Evolutionary conservation across 1,140 invertebrate genomes (phyloP).

Genomic region (Glossosoma conforme): DNA sequence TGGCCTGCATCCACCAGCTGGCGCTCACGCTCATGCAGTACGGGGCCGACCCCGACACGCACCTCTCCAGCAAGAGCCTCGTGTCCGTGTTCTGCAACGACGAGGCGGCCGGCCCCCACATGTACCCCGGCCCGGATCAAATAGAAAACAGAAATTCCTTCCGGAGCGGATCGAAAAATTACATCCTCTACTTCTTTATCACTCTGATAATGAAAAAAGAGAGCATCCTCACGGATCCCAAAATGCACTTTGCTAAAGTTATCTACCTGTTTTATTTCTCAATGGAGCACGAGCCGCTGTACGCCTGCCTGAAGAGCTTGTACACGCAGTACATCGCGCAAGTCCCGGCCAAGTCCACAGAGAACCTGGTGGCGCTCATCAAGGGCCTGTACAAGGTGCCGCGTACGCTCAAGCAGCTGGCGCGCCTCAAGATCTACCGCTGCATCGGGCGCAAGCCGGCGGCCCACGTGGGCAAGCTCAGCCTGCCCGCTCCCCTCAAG

Average conservation of each 20-base stretch:
- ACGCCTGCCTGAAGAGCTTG: constrained; percentile 57
- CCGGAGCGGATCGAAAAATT: constrained; percentile 58
- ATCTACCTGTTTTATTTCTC: constrained; percentile 62
- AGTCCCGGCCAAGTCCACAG: constrained; percentile 58
- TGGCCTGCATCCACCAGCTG: constrained; percentile 65
- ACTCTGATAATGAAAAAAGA: constrained; percentile 64
- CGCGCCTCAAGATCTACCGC: constrained; percentile 60
- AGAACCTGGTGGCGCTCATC: constrained; percentile 56
- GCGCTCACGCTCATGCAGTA: constrained; percentile 62
- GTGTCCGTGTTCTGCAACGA: constrained; percentile 29
- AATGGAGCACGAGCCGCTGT: constrained; percentile 62
- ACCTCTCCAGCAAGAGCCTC: constrained; percentile 36
- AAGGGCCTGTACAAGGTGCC: constrained; percentile 58
- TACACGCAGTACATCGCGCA: constrained; percentile 63
- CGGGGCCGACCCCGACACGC: constrained; percentile 60
- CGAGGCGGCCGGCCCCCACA: constrained; percentile 9
- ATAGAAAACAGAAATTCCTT: constrained; percentile 46
- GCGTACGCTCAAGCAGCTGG: constrained; percentile 60
- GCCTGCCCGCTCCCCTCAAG: constrained; percentile 60
- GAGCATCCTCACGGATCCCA: constrained; percentile 59
- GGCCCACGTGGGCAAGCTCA: constrained; percentile 59
- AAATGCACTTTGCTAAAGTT: constrained; percentile 58
- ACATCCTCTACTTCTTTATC: constrained; percentile 65
- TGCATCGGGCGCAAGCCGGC: constrained; percentile 57
- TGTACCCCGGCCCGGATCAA: constrained; percentile 20